phyloP scores from a whole-genome alignment of 2,113 vertebrate species.

The Amazona vittata region DNA sequence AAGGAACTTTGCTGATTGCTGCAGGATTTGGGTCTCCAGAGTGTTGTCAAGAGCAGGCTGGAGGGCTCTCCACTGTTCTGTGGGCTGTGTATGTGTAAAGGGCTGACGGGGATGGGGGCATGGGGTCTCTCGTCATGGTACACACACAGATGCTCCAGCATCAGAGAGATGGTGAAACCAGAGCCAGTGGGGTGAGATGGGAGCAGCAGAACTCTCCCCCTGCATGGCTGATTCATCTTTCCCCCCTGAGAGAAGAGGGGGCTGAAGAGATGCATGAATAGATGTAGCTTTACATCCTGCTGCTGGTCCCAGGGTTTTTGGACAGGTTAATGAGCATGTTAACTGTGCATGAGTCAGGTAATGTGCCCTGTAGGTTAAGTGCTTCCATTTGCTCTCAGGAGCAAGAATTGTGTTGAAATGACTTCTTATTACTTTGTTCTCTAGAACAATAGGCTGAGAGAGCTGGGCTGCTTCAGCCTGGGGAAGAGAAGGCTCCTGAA shows the following conservation, averaged over 20 bases:
- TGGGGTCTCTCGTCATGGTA: fast-evolving
- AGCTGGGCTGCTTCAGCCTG: neutral
- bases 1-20: neutral
- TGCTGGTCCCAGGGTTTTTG: neutral
- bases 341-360: neutral
- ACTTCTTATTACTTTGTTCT: neutral
- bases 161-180: fast-evolving
- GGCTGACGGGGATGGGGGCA: neutral
- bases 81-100: fast-evolving
- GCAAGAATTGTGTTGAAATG: neutral
- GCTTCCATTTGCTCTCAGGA: neutral
- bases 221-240: neutral
- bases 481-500: neutral
- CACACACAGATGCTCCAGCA: neutral
- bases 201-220: neutral
- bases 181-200: neutral
- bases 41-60: neutral
- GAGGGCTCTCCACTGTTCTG: neutral
- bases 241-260: neutral
- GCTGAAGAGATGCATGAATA: neutral
- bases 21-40: neutral
- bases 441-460: neutral
- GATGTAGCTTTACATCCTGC: neutral
- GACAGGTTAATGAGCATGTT: neutral
- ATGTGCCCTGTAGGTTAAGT: fast-evolving